Evolutionary conservation across 1,140 invertebrate species (phyloP), one percentile per base, ranked within the genome.

Genomic region (Ectropis grisescens): DNA sequence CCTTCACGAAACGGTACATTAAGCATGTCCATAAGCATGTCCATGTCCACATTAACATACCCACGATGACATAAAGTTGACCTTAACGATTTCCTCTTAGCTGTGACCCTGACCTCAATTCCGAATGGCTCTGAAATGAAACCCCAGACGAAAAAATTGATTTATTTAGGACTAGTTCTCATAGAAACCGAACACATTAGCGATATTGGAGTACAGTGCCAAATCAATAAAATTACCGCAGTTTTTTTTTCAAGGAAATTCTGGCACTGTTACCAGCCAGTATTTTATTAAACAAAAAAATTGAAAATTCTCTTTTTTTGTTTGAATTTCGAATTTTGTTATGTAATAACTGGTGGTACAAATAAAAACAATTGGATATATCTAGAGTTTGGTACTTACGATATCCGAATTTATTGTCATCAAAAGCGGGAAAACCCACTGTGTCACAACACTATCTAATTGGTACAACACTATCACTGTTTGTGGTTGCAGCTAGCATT

Each of bases 171-270:
- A 38, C 16, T 12, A 30, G 37, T 37, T 47, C 33, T 23, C 49
- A 60, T 61, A 47, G 50, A 45, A 47, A 62, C 57, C 48, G 57
- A 54, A 64, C 58, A 72, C 50, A 66, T 61, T 61, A 61, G 55
- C 49, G 47, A 60, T 57, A 74, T 69, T 60, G 50, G 56, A 61
- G 60, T 66, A 52, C 64, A 64, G 66, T 68, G 68, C 65, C 58
- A 64, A 83, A 83, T 83, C 81, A 68, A 83, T 83, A 83, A 82
- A 82, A 78, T 76, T 82, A 82, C 81, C 81, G 81, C 81, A 83
- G 76, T 82, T 81, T 67, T 75, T 64, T 69, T 74, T 69, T 71
- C 49, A 60, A 56, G 46, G 50, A 58, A 64, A 54, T 44, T 19
- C 3, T 19, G 16, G 3, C 16, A 19, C 16, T 19, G 16, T 19